These are phyloP conservation scores for sheep (Ovis aries) DNA, from an alignment of 2,113 vertebrate genomes.

Conservation along the genomic window DNA sequence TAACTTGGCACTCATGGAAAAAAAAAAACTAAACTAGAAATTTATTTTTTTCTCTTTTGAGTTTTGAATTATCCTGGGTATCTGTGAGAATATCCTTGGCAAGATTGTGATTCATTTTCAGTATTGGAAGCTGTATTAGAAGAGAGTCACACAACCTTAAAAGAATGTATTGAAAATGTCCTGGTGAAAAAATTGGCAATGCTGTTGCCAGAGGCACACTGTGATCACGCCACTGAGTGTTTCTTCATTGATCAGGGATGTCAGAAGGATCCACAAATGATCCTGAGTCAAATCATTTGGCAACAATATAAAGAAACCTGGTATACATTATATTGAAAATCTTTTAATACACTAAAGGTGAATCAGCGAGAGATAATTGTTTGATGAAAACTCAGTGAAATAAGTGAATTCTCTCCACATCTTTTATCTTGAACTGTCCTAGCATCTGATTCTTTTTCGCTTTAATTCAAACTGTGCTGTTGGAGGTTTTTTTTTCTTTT, in stretches of 20 bases:
- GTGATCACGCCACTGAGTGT: slow-evolving; percentile 29
- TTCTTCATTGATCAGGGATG: slow-evolving; percentile 37
- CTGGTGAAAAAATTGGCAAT: slow-evolving; percentile 31
- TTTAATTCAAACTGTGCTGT: not conserved
- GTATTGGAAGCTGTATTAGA: slow-evolving; percentile 29
- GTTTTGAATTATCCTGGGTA: slow-evolving; percentile 42
- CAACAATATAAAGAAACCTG: slow-evolving; percentile 31
- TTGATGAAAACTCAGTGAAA: not conserved
- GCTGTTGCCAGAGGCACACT: slow-evolving; percentile 4
- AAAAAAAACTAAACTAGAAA: slow-evolving; percentile 25
- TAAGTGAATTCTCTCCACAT: not conserved
- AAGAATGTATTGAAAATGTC: slow-evolving; percentile 45
- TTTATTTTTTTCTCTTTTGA: slow-evolving; percentile 30
- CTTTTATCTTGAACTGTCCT: slow-evolving; percentile 11
- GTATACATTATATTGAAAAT: not conserved
- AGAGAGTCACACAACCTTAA: slow-evolving; percentile 37
- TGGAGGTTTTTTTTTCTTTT: not conserved
- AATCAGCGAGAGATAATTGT: not conserved
- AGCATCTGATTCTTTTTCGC: not conserved
- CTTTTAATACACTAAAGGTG: not conserved
- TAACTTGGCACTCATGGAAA: not conserved
- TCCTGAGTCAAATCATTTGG: slow-evolving; percentile 2
- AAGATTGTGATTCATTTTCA: not conserved
- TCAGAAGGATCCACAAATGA: not conserved
- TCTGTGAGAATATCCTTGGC: slow-evolving; percentile 31